Base-by-base conservation (phyloP, 2,888 invertebrate species). In the Caenorhabditis imperialis region DNA sequence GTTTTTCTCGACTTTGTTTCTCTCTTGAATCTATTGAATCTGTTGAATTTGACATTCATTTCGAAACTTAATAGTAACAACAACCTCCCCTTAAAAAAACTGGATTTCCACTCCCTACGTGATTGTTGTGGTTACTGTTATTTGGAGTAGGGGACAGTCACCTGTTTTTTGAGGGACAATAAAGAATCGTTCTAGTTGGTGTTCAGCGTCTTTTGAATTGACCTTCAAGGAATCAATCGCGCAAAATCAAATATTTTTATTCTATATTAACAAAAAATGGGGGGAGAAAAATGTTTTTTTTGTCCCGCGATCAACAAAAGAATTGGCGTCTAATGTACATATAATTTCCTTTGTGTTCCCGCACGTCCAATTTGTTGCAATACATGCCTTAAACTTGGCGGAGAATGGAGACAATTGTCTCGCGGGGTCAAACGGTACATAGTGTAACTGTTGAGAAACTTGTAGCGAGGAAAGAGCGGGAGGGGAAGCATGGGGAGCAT, bases 41-140 rank as follows among this genome's bases (percentile, higher is more conserved):
- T 30, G 10, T 30, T n/a, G n/a, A n/a, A n/a, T n/a, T n/a, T n/a
- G n/a, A n/a, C n/a, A n/a, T 30, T 30, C 30, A 30, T 10, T 30
- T 30, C 10, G 10, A 30, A 30, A 30, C 30, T 30, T 30, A 30
- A 10, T 30, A 30, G 30, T 30, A 10, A 10, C 10, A 10, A 10
- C 10, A 6, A 10, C 10, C 7, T 7, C 30, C 30, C 30, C 10
- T 20, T 22, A 33, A 51, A 54, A 61, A 65, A 67, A 67, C 67
- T 67, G 67, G 67, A 57, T 57, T 67, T 57, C 23, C 48, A 44
- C 55, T 51, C 10, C 10, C 67, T 67, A 67, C 67, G 67, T 67
- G 67, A 67, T 58, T 57, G 65, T 65, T 65, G 67, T 67, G 67
- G 67, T 67, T 67, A 67, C 67, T 67, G 38, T 57, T 44, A 18